phyloP scores from a whole-genome alignment of 2,888 invertebrate species.

The Herminia tarsipennalis region DNA sequence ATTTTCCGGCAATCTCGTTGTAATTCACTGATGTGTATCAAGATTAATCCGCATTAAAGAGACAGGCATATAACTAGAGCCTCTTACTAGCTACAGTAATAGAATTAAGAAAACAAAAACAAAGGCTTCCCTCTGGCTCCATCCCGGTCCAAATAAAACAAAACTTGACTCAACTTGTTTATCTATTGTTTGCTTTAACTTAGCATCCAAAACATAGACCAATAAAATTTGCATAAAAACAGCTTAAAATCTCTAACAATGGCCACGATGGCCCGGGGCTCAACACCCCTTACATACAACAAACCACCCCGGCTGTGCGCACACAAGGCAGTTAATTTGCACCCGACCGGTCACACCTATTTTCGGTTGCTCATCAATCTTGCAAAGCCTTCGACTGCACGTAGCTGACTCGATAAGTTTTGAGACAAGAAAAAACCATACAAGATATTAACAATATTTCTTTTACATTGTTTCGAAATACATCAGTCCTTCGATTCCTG shows the following conservation, averaged over 20 bases:
- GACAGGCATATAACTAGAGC: too few species aligned
- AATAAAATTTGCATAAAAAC: slow-evolving; percentile 49
- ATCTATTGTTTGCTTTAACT: slow-evolving; percentile 20
- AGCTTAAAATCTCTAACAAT: slow-evolving; percentile 36
- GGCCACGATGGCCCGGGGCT: slow-evolving; percentile 4
- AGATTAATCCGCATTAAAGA: too few species aligned
- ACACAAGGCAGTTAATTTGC: slow-evolving; percentile 8
- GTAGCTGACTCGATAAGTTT: background rate
- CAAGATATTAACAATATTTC: too few species aligned
- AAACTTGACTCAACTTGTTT: slow-evolving; percentile 18
- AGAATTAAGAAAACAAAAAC: background rate
- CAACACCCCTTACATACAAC: slow-evolving; percentile 4
- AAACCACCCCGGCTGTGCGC: slow-evolving; percentile 1
- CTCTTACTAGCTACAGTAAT: too few species aligned
- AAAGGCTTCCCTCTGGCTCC: background rate
- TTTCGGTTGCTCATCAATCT: slow-evolving; percentile 11
- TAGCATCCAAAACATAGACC: slow-evolving; percentile 36
- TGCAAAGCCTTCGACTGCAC: slow-evolving; percentile 5
- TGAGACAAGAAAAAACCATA: too few species aligned
- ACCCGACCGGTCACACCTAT: slow-evolving; percentile 11
- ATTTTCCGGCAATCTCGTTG: too few species aligned
- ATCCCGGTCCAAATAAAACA: background rate
- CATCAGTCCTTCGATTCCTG: too few species aligned
- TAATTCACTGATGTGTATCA: too few species aligned
- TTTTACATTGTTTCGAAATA: too few species aligned